Base-by-base conservation (phyloP, 1,140 invertebrate genomes). In the Trachymyrmex cornetzi region DNA sequence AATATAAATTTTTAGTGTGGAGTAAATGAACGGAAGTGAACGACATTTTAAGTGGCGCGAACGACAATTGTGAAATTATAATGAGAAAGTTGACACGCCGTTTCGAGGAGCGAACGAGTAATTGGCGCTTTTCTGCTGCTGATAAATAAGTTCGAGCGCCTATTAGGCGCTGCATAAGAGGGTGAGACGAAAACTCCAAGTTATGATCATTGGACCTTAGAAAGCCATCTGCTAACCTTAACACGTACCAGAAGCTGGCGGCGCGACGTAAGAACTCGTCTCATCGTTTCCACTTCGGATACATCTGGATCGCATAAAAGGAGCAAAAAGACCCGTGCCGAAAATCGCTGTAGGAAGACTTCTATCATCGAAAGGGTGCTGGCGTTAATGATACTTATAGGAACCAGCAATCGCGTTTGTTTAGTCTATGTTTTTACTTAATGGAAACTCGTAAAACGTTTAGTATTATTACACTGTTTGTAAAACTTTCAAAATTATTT, bases 261-360 rank as follows among this genome's bases (percentile, higher is more conserved):
- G 66, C 27, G 57, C 57, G 77, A 67, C 57, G 87, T 90, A 88
- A 63, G 85, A 85, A 77, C 24, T 71, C 38, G 27, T 44, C 75
- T 84, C 50, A 53, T 12, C 27, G n/a, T 75, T 57, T 79, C 48
- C 67, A 69, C 57, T 61, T 63, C 22, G 48, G 66, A 30, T 88
- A 77, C 93, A 94, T 93, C 91, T 94, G 93, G 87, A 93, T 90
- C 88, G 75, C 91, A 92, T 93, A 92, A 91, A 88, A 91, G 64
- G 89, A 86, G 82, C 89, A 80, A 71, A 77, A 50, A 77, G 50
- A 44, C 22, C 27, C 50, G 69, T 79, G 24, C 55, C 48, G 69
- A 87, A 81, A 77, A 61, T 69, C 30, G 53, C 53, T 69, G 64
- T 63, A 72, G 89, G 82, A 88, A 90, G 89, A 22, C 50, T 77